These are phyloP conservation scores for Podiceps cristatus DNA, from an alignment of 2,113 vertebrate genomes.

Conservation along the genomic window DNA sequence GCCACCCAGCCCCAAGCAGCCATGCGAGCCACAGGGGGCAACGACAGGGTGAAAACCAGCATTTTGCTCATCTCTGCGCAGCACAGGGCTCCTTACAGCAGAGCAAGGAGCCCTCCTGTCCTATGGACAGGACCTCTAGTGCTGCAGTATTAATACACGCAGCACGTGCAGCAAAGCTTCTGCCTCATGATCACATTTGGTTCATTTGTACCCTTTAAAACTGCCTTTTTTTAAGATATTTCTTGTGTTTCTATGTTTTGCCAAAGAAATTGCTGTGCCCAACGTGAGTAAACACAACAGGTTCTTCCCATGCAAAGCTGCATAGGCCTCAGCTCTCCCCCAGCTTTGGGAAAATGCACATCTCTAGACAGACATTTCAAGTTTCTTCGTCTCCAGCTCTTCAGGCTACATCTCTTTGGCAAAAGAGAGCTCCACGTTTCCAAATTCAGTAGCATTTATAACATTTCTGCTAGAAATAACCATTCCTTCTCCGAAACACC, in stretches of 20 bases:
- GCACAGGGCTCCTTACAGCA: not conserved
- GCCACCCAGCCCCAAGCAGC: not conserved
- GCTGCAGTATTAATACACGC: not conserved
- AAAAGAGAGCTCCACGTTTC: not conserved
- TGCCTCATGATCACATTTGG: not conserved
- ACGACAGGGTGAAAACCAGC: not conserved
- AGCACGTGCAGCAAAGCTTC: not conserved
- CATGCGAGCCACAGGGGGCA: fast-evolving
- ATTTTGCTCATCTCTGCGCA: not conserved
- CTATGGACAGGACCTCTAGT: fast-evolving
- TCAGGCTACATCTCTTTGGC: not conserved
- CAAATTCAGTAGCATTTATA: not conserved
- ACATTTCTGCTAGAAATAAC: not conserved
- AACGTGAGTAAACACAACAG: fast-evolving
- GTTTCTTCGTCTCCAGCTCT: not conserved
- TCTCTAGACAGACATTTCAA: not conserved
- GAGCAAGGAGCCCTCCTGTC: not conserved
- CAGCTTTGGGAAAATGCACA: not conserved
- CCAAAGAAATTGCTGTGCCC: not conserved
- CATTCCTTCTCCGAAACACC: not conserved
- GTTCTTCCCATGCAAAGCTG: not conserved
- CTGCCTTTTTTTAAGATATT: not conserved
- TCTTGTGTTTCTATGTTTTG: not conserved
- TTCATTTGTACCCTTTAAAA: not conserved
- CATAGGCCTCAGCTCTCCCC: not conserved